phyloP scores from a whole-genome alignment of 2,888 invertebrate species.

The Pycnomerus fuliginosus region DNA sequence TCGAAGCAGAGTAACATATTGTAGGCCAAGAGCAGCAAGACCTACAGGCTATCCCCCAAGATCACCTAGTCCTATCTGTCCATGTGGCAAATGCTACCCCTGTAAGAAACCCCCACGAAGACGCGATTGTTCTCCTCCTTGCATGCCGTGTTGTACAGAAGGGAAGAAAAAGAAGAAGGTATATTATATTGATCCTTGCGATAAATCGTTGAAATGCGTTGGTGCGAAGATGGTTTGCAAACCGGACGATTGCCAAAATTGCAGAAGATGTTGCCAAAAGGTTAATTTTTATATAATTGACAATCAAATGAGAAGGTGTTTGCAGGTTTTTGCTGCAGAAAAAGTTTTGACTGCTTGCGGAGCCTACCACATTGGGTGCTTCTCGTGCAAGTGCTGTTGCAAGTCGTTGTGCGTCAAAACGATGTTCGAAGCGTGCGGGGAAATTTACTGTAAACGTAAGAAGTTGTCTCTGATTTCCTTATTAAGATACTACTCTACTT shows the following conservation, averaged over 20 bases:
- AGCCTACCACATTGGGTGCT: slow-evolving; percentile 56
- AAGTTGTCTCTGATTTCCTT: too few relatives aligned
- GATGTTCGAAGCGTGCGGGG: slow-evolving; percentile 54
- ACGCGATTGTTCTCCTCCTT: slow-evolving; percentile 3
- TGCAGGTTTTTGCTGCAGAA: slow-evolving; percentile 49
- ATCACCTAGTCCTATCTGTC: slow-evolving; percentile 3
- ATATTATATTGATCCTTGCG: slow-evolving; percentile 5
- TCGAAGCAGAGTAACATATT: too few relatives aligned
- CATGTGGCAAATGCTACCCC: slow-evolving; percentile 9
- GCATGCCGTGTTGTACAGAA: not conserved
- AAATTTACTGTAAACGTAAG: slow-evolving; percentile 58
- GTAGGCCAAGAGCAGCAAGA: too few relatives aligned
- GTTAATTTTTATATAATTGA: too few relatives aligned
- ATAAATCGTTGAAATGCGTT: slow-evolving; percentile 29
- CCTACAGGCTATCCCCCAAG: slow-evolving; percentile 16
- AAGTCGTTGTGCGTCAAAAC: slow-evolving; percentile 55
- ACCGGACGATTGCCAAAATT: slow-evolving; percentile 9
- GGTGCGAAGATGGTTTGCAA: slow-evolving; percentile 19
- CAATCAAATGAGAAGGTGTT: slow-evolving; percentile 39
- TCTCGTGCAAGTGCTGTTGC: slow-evolving; percentile 56
- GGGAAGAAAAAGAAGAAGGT: slow-evolving; percentile 6
- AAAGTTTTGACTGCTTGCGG: slow-evolving; percentile 50
- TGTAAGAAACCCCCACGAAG: slow-evolving; percentile 1
- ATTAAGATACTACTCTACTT: too few relatives aligned
- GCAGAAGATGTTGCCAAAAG: slow-evolving; percentile 12